These are phyloP conservation scores for Notospermus geniculatus DNA, from an alignment of 1,140 invertebrate genomes.

Conservation along the genomic window DNA sequence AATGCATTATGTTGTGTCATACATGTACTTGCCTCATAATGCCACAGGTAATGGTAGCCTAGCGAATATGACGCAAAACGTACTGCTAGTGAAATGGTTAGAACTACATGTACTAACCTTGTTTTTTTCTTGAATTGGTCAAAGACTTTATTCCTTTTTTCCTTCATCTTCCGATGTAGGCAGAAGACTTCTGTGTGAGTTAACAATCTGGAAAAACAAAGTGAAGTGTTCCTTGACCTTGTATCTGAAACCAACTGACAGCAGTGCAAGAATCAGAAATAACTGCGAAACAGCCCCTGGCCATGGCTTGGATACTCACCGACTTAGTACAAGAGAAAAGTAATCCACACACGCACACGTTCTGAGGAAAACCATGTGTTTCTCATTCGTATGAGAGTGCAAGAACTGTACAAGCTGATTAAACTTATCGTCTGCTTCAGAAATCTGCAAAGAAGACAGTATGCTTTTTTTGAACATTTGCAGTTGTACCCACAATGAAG, in stretches of 20 bases:
- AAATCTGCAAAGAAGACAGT: conserved; percentile 57
- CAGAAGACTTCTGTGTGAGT: conserved; percentile 68
- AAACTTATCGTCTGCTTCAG: conserved; percentile 75
- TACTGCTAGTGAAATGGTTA: too few species aligned
- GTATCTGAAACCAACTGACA: too few species aligned
- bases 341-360: conserved; percentile 97
- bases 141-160: conserved; percentile 80
- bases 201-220: conserved; percentile 54
- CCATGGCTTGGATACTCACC: conserved; percentile 47
- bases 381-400: conserved; percentile 64
- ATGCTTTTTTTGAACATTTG: background rate
- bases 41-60: too few species aligned
- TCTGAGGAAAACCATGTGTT: conserved; percentile 91
- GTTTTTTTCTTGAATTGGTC: conserved; percentile 73
- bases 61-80: too few species aligned
- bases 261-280: background rate
- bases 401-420: conserved; percentile 74
- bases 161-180: conserved; percentile 94
- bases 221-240: too few species aligned
- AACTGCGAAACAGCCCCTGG: background rate
- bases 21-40: too few species aligned
- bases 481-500: too few species aligned
- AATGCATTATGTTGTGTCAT: too few species aligned
- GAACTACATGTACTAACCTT: conserved; percentile 52
- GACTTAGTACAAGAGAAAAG: conserved; percentile 73